Evolutionary conservation across 2,797 vertebrate species (phyloP).

Genomic region (Parambassis ranga): DNA sequence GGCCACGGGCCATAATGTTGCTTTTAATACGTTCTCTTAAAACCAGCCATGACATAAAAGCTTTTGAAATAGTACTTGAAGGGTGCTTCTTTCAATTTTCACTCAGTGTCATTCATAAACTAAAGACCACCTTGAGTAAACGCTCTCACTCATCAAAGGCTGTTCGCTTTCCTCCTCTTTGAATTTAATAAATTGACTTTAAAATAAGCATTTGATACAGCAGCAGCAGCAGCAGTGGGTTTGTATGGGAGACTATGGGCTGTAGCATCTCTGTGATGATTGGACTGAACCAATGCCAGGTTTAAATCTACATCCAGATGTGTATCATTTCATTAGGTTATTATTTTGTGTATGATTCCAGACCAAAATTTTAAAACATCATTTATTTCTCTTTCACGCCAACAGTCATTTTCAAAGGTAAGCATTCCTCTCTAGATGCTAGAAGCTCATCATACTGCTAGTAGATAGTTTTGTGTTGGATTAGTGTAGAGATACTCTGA

Average conservation of each 20-base stretch:
- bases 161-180: constrained; percentile 24
- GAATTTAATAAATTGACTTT: constrained; percentile 29
- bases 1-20: constrained; percentile 14
- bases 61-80: constrained; percentile 32
- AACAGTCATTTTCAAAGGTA: constrained; percentile 73
- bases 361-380: constrained; percentile 44
- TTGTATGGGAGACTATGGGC: too few relatives aligned
- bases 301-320: too few relatives aligned
- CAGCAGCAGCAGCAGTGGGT: not conserved
- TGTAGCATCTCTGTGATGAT: not conserved
- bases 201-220: constrained; percentile 17
- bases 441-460: not conserved
- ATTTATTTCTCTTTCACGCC: constrained; percentile 74
- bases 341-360: constrained; percentile 18
- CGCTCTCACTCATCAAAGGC: constrained; percentile 34
- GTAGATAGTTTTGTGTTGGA: too few relatives aligned
- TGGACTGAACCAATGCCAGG: not conserved
- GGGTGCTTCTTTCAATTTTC: constrained; percentile 33
- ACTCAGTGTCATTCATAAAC: constrained; percentile 20
- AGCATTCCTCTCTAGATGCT: constrained; percentile 48
- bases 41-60: constrained; percentile 33
- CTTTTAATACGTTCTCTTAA: constrained; percentile 26
- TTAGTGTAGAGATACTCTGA: too few relatives aligned
- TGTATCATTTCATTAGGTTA: not conserved
- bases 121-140: constrained; percentile 33